Percentiles rank a stretch among this genome's conserved stretches.
phyloP scores from a whole-genome alignment of 2,797 vertebrate genomes.

The Brotula barbata region DNA sequence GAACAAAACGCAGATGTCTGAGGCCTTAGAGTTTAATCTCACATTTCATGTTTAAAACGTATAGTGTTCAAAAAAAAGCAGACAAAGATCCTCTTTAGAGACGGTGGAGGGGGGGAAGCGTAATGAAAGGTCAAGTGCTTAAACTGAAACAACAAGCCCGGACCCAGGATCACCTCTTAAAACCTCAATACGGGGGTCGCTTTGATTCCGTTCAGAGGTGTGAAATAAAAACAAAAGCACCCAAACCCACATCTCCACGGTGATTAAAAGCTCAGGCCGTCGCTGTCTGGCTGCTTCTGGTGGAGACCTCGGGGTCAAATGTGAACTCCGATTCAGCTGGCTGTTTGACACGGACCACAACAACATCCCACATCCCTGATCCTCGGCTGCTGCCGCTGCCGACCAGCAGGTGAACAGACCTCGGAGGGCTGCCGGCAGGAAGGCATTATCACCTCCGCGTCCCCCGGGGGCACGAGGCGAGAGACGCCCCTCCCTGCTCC shows the following conservation, averaged over 20 bases:
- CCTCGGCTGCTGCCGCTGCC: background rate
- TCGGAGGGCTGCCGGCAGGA: slow-evolving; percentile 40
- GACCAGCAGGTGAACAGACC: slow-evolving; percentile 21
- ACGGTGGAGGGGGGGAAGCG: background rate
- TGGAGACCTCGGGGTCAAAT: slow-evolving; percentile 23
- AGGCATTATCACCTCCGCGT: slow-evolving; percentile 55
- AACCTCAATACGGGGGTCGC: slow-evolving; percentile 13
- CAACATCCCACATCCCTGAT: slow-evolving; percentile 9
- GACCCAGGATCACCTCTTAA: slow-evolving; percentile 3
- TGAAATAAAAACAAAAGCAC: slow-evolving; percentile 44
- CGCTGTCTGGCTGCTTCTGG: slow-evolving; percentile 29
- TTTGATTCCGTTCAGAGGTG: slow-evolving; percentile 39
- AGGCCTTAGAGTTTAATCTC: slow-evolving; percentile 8
- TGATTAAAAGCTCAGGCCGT: slow-evolving; percentile 38
- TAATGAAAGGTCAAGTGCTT: background rate
- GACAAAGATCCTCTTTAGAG: background rate
- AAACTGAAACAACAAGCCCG: slow-evolving; percentile 21
- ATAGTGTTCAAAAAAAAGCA: slow-evolving; percentile 1
- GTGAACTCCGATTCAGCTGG: slow-evolving; percentile 20
- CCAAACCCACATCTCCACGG: slow-evolving; percentile 19
- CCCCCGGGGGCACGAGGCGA: slow-evolving; percentile 7
- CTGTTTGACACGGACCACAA: slow-evolving; percentile 45
- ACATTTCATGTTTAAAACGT: slow-evolving; percentile 4
- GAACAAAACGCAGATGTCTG: slow-evolving; percentile 3
- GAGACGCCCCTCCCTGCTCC: slow-evolving; percentile 10